Evolutionary conservation across 2,113 vertebrate genomes (phyloP).

Genomic region (Pithys albifrons): DNA sequence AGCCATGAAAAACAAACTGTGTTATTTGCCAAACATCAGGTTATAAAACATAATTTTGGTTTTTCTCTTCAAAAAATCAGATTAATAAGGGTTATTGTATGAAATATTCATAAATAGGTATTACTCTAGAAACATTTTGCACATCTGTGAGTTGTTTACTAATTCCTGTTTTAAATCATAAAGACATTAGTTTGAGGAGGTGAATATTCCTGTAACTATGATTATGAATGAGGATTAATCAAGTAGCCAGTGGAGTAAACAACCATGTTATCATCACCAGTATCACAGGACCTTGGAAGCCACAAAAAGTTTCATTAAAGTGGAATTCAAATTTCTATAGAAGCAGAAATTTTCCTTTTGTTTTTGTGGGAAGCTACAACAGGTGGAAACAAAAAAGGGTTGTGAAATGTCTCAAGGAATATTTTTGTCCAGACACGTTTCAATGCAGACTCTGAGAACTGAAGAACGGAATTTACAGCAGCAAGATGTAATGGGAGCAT

Average conservation of each 20-base stretch:
- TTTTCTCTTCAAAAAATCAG: constrained; percentile 50
- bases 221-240: constrained; percentile 72
- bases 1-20: not conserved
- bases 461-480: not conserved
- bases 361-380: not conserved
- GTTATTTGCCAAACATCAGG: constrained; percentile 41
- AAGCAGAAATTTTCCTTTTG: not conserved
- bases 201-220: constrained; percentile 69
- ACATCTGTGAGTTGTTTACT: constrained; percentile 81
- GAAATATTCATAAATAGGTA: constrained; percentile 74
- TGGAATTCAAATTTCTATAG: not conserved
- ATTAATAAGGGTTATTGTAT: constrained; percentile 57
- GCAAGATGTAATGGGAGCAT: not conserved
- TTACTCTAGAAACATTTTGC: constrained; percentile 74
- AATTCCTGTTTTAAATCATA: constrained; percentile 82
- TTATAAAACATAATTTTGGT: constrained; percentile 7
- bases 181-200: constrained; percentile 72
- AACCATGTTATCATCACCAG: not conserved
- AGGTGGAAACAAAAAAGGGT: not conserved
- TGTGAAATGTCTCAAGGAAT: not conserved
- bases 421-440: not conserved
- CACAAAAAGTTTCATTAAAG: not conserved
- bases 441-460: not conserved
- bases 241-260: constrained; percentile 62
- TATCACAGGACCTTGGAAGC: not conserved